A percentile compares a stretch with the other conserved stretches of the same genome.
Conservation (phyloP, 2,888 invertebrate species). For the Eupithecia pulchellata region DNA sequence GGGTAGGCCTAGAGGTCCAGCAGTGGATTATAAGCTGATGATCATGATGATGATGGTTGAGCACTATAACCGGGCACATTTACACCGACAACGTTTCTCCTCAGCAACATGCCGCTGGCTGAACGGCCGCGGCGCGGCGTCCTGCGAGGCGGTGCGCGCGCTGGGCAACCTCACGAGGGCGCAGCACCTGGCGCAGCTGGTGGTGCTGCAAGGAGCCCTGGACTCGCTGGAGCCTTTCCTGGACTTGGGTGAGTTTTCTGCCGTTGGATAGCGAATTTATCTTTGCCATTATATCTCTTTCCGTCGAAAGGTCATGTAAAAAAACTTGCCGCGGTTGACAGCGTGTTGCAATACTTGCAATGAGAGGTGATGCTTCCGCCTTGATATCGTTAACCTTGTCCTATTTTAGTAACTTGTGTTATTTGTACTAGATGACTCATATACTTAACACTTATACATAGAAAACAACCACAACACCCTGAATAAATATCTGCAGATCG, state of each 20-base stretch:
- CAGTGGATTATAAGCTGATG: too few species aligned
- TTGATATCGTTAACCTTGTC: background rate
- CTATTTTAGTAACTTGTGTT: background rate
- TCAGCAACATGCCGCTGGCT: conserved; percentile 71
- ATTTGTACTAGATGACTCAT: too few species aligned
- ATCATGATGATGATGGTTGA: background rate
- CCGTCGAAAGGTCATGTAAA: background rate
- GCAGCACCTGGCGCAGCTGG: conserved; percentile 89
- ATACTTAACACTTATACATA: too few species aligned
- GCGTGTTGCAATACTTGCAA: too few species aligned
- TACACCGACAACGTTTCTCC: background rate
- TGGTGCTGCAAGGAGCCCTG: conserved; percentile 88
- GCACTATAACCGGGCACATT: background rate
- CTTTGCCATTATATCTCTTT: background rate
- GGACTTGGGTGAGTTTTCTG: conserved; percentile 74
- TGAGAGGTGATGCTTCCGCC: background rate
- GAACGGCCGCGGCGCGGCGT: conserved; percentile 55
- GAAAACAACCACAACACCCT: too few species aligned
- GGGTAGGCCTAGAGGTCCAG: too few species aligned
- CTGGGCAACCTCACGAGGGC: conserved; percentile 93
- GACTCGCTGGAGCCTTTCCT: conserved; percentile 85
- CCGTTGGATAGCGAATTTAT: background rate
- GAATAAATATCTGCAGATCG: too few species aligned
- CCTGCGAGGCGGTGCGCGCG: conserved; percentile 91
- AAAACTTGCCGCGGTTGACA: background rate